phyloP scores from a whole-genome alignment of 2,113 vertebrate species.

The Sakesphorus luctuosus region DNA sequence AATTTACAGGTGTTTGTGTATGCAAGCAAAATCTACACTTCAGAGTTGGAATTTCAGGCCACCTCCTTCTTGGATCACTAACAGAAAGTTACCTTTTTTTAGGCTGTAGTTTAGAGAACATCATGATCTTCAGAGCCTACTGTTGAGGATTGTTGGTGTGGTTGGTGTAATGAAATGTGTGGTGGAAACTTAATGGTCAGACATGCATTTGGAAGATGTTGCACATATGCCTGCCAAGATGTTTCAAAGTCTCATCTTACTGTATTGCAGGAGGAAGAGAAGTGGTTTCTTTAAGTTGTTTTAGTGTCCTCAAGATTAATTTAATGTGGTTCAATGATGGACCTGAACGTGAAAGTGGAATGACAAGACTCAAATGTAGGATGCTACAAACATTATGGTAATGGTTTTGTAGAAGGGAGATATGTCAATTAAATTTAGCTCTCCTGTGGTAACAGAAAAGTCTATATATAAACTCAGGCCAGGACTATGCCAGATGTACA shows the following conservation, averaged over 20 bases:
- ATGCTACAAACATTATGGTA: background rate
- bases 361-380: background rate
- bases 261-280: background rate
- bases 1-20: background rate
- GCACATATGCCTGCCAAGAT: background rate
- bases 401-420: background rate
- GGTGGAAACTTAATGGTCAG: background rate
- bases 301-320: background rate
- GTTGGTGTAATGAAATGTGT: background rate
- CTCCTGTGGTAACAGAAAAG: background rate
- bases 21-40: background rate
- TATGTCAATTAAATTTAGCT: background rate
- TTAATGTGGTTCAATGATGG: background rate
- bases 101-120: background rate
- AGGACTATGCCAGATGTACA: accelerated
- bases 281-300: constrained; percentile 20
- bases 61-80: background rate
- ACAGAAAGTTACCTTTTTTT: background rate
- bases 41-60: background rate
- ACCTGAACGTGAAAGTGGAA: background rate
- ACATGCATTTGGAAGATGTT: background rate
- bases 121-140: background rate
- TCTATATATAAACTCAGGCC: background rate
- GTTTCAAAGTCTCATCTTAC: background rate
- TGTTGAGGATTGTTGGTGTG: background rate